These are phyloP conservation scores for Xestia rhomboidea DNA, from an alignment of 2,888 invertebrate genomes.

Conservation along the genomic window DNA sequence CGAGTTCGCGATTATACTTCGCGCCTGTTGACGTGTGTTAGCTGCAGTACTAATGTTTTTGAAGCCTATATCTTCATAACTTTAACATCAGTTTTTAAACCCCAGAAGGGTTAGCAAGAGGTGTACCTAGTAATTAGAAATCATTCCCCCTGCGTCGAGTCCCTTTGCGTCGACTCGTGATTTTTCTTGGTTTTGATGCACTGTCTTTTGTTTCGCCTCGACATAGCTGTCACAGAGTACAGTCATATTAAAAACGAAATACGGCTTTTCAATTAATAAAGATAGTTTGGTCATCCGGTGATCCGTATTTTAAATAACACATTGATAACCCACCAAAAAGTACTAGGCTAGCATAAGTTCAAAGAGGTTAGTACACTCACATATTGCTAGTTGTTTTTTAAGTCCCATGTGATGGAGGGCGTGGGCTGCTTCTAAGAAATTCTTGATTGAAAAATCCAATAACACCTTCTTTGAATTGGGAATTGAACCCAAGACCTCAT, in stretches of 20 bases:
- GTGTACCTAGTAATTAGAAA: background rate
- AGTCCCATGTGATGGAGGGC: background rate
- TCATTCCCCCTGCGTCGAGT: no score
- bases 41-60: slow-evolving; percentile 40
- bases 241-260: no score
- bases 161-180: no score
- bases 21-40: slow-evolving; percentile 51
- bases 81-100: background rate
- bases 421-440: background rate
- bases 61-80: background rate
- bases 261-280: no score
- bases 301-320: no score
- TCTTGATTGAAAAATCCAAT: background rate
- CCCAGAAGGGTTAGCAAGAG: background rate
- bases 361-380: background rate
- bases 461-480: background rate
- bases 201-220: no score
- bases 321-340: no score
- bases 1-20: slow-evolving; percentile 62
- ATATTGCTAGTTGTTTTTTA: background rate
- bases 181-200: no score
- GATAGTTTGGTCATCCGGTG: no score
- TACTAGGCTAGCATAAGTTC: no score
- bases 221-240: no score
- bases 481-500: background rate